These are phyloP conservation scores for Hexactinellida sp. DNA, from an alignment of 37 sponge, comb jelly and placozoan species.

Conservation along the genomic window DNA sequence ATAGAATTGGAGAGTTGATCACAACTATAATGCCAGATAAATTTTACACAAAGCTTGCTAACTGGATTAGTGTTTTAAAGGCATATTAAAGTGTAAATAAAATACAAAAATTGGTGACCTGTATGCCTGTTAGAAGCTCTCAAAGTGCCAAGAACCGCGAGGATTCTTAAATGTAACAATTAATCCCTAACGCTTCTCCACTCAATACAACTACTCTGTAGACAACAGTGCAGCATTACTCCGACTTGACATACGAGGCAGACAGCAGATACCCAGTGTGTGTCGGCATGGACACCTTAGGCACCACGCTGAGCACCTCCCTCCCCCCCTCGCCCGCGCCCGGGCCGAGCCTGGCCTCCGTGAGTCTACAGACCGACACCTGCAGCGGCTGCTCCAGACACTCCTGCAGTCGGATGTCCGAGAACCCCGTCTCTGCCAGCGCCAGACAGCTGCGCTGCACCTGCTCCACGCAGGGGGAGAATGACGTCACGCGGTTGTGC, in stretches of 20 bases:
- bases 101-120: too few species aligned
- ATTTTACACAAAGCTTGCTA: too few species aligned
- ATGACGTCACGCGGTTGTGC: constrained; percentile 27
- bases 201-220: too few species aligned
- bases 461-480: constrained; percentile 97
- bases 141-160: too few species aligned
- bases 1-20: too few species aligned
- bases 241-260: background rate
- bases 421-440: constrained; percentile 48
- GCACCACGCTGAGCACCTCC: background rate
- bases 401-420: constrained; percentile 30
- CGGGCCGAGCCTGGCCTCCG: background rate
- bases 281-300: background rate
- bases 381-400: background rate
- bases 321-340: background rate
- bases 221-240: too few species aligned
- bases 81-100: too few species aligned
- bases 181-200: too few species aligned
- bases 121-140: too few species aligned
- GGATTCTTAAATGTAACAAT: too few species aligned
- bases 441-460: constrained; percentile 67
- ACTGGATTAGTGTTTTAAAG: too few species aligned
- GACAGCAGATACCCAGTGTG: background rate
- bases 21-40: too few species aligned
- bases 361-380: background rate